A percentile compares a stretch with the other conserved stretches of the same genome.
Conservation (phyloP, 2,113 vertebrate species). For the Sylvilagus bachmani region DNA sequence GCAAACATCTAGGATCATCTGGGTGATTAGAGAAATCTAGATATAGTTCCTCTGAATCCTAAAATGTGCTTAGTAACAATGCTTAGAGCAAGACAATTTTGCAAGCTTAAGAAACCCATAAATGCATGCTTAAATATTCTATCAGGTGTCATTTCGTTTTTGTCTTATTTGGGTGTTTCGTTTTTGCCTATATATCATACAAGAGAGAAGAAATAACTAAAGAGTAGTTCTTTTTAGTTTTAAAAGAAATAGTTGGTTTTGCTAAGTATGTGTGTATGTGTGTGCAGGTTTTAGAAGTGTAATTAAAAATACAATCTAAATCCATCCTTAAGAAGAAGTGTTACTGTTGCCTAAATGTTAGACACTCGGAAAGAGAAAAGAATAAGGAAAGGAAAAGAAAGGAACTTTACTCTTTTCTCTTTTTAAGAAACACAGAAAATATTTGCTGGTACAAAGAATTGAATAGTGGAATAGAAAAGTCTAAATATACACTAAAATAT, state of each 20-base stretch:
- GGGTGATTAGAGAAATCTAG: neutral
- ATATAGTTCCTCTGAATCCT: neutral
- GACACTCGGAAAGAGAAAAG: neutral
- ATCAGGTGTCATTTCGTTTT: neutral
- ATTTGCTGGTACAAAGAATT: neutral
- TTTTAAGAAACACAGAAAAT: neutral
- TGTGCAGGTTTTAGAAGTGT: neutral
- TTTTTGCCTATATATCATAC: constrained; percentile 5
- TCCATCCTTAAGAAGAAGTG: neutral
- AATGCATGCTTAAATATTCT: neutral
- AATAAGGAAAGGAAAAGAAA: neutral
- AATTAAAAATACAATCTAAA: neutral
- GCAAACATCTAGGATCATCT: neutral
- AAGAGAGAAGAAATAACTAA: neutral
- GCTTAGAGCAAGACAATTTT: neutral
- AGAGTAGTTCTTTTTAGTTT: neutral
- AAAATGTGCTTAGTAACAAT: neutral
- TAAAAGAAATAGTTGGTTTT: constrained; percentile 39
- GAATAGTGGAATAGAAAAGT: neutral
- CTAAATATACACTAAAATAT: constrained; percentile 42
- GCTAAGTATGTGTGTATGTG: neutral
- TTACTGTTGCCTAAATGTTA: neutral
- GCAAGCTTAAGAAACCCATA: neutral
- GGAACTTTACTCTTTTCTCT: neutral
- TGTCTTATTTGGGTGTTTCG: neutral